Evolutionary conservation across 2,113 vertebrate genomes (phyloP), one percentile per base, ranked within the genome.

Genomic region (Toxostoma redivivum): DNA sequence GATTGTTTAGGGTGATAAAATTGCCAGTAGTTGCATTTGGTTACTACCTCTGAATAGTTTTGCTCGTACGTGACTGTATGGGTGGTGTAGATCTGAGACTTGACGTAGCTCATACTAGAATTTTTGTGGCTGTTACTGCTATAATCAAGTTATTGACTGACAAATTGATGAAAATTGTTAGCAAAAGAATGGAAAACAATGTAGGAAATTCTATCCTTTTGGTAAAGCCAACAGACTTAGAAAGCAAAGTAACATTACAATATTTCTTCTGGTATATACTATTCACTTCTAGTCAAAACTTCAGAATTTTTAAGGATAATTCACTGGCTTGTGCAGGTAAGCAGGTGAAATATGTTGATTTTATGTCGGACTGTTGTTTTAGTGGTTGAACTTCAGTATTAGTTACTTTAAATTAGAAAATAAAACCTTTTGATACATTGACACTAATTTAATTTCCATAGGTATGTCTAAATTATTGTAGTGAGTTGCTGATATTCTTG

Each of bases 21-120:
- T 77, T 79, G 18, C 33, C 45, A 17, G 15, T 51, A 62, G 21
- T 51, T 73, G 31, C 21, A 23, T 89, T 73, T 60, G 30, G 14
- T 84, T 42, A 47, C 27, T 50, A 20, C 37, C 9, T 64, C 58
- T 47, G 56, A 37, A 12, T 64, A 42, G 15, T 78, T 91, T 67
- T 62, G n/a, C 27, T 58, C 24, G 6, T 42, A 17, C 1, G 0
- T 8, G 17, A 40, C 69, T 54, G 21, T 1, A 0, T n/a, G 60
- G 42, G 45, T 83, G 30, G 21, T 10, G 1, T 27, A 54, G 33
- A 54, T 86, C 30, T 66, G 64, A 78, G 81, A 30, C 19, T 37
- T 71, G 42, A 8, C 2, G 1, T 25, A 81, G 24, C 28, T 83
- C 7, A 1, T 61, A 30, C 53, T 73, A 53, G n/a, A 45, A 74